These are phyloP conservation scores for Dendronephthya gigantea DNA, from an alignment of 64 coral and sea anemone genomes.

Conservation along the genomic window DNA sequence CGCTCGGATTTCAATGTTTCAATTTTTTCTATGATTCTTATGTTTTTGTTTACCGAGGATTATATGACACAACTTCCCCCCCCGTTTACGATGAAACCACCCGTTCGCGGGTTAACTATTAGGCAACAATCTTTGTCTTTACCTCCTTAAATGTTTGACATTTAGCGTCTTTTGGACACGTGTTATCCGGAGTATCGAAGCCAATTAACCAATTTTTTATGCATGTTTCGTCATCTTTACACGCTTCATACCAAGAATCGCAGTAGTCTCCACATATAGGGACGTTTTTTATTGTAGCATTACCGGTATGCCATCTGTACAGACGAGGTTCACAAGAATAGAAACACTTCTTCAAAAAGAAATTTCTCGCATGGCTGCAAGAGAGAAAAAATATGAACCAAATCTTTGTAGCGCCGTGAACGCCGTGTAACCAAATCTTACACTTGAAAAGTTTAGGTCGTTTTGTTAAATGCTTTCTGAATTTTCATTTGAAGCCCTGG, in stretches of 20 bases:
- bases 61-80: not conserved
- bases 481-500: no score
- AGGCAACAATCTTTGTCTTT: not conserved
- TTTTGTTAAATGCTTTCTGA: no score
- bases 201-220: not conserved
- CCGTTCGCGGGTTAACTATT: not conserved
- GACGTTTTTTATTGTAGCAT: not conserved
- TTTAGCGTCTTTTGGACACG: not conserved
- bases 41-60: not conserved
- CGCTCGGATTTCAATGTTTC: no score
- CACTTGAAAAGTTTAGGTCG: no score
- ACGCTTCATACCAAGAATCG: not conserved
- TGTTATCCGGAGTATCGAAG: not conserved
- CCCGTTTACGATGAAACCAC: not conserved
- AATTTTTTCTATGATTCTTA: not conserved
- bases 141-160: not conserved
- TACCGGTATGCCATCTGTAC: not conserved
- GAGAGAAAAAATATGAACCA: no score
- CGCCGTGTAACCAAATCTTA: no score
- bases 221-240: not conserved
- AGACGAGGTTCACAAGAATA: not conserved
- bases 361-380: not conserved
- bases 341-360: not conserved
- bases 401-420: no score
- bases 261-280: not conserved